Evolutionary conservation across 2,797 vertebrate species (phyloP), one percentile per base, ranked within the genome.

Genomic region (Sebastolobus altivelis): DNA sequence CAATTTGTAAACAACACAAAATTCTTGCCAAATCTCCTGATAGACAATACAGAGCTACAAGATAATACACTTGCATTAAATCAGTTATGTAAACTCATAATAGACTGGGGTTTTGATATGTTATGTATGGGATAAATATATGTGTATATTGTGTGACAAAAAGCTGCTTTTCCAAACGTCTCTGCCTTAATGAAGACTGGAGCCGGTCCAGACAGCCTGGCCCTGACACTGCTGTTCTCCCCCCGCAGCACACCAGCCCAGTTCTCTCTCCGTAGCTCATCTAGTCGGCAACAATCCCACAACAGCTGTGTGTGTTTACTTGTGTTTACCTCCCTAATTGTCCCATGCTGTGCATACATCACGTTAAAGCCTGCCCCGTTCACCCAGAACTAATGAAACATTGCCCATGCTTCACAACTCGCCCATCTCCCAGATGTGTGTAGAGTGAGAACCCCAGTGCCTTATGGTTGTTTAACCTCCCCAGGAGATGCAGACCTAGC

Each of bases 231-330:
- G 35, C 70, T 52, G 58, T 58, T 71, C 43, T 3, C 75, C 52
- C 84, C 72, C 83, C 65, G 71, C 75, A 82, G 76, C 89, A 75
- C 81, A 54, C 76, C 16, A 62, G 49, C 87, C 75, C 65, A n/a
- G 40, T 66, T 75, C 75, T 61, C 67, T 27, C 67, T 65, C 56
- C 37, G 77, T 13, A 75, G 82, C 80, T 81, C 72, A 74, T 82
- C 74, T 67, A 82, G 72, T 89, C 88, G 82, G 58, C 87, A 83
- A 80, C 87, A 77, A 82, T 91, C 91, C 75, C 88, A 72, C 37
- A 93, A 86, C 94, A 95, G 93, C 93, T 95, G 94, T 90, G 93
- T 91, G 85, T 94, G 88, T 95, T 94, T 93, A 85, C 91, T 93
- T 81, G 79, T 94, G 90, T 95, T 95, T 94, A 86, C 91, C 85